A percentile compares a stretch with the other conserved stretches of the same genome.
Conservation (phyloP, 2,797 vertebrate species). For the Poeciliopsis presidionis region DNA sequence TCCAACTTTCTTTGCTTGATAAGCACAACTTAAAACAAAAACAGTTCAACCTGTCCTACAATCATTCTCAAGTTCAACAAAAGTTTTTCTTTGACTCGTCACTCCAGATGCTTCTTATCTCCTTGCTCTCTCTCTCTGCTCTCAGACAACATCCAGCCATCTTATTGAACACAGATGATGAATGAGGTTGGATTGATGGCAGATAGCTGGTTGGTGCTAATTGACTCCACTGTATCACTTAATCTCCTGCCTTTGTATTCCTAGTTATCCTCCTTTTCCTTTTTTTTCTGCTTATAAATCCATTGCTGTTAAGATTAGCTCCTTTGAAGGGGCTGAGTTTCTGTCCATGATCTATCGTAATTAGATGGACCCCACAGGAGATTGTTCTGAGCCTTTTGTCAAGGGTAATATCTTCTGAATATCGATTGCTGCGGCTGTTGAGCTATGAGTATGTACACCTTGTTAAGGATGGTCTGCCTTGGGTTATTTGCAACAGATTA, state of each 20-base stretch:
- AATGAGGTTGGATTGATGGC: constrained; percentile 66
- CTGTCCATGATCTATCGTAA: constrained; percentile 42
- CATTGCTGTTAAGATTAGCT: constrained; percentile 55
- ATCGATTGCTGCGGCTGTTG: constrained; percentile 21
- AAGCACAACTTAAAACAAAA: neutral
- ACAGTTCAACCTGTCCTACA: neutral
- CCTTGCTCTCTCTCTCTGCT: constrained; percentile 13
- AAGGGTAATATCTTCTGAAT: constrained; percentile 35
- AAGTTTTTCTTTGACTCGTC: constrained; percentile 37
- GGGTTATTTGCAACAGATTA: neutral
- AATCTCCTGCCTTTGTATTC: constrained; percentile 59
- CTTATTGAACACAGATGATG: constrained; percentile 68
- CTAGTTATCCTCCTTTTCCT: constrained; percentile 29
- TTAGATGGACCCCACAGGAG: constrained; percentile 51
- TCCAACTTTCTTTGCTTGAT: neutral
- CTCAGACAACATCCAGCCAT: constrained; percentile 47
- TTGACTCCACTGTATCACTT: constrained; percentile 66
- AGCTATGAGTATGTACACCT: constrained; percentile 6
- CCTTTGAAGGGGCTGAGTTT: constrained; percentile 39
- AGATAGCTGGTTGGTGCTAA: constrained; percentile 59
- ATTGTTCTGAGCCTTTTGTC: constrained; percentile 37
- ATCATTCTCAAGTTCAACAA: constrained; percentile 15
- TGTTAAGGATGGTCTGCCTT: neutral
- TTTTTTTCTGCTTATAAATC: constrained; percentile 37
- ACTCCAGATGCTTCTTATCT: constrained; percentile 38